Conservation (phyloP, 2,888 invertebrate species). For the Oligia strigilis region DNA sequence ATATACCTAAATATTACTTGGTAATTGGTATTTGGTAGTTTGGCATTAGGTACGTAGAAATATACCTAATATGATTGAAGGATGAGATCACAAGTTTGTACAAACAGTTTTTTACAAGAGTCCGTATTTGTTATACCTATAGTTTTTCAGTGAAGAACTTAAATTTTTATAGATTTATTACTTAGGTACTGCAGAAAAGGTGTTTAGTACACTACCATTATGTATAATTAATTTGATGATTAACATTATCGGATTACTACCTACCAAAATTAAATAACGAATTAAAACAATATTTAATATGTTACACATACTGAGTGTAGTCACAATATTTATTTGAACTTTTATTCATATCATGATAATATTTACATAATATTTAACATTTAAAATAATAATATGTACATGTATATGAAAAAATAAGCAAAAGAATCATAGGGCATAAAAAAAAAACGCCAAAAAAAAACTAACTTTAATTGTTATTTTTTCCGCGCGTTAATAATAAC, state of each 20-base stretch:
- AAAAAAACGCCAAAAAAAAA: too few species aligned
- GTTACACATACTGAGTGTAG: too few species aligned
- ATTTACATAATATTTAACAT: too few species aligned
- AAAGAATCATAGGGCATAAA: too few species aligned
- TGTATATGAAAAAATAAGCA: too few species aligned
- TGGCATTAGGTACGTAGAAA: conserved; percentile 2
- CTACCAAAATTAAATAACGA: background rate
- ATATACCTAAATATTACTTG: conserved; percentile 23
- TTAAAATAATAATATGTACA: too few species aligned
- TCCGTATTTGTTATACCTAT: background rate
- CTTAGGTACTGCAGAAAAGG: background rate
- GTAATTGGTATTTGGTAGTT: conserved; percentile 8
- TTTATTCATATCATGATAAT: background rate
- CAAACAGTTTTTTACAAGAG: conserved; percentile 11
- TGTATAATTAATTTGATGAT: background rate
- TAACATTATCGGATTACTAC: background rate
- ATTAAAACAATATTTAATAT: too few species aligned
- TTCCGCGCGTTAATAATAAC: too few species aligned
- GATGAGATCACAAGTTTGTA: background rate
- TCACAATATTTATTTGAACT: background rate
- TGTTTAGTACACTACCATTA: too few species aligned
- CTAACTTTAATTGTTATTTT: background rate
- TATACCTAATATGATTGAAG: background rate
- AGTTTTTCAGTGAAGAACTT: background rate
- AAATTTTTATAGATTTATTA: background rate